Conservation (phyloP, 2,888 invertebrate species). For the Lomographa bimaculata region DNA sequence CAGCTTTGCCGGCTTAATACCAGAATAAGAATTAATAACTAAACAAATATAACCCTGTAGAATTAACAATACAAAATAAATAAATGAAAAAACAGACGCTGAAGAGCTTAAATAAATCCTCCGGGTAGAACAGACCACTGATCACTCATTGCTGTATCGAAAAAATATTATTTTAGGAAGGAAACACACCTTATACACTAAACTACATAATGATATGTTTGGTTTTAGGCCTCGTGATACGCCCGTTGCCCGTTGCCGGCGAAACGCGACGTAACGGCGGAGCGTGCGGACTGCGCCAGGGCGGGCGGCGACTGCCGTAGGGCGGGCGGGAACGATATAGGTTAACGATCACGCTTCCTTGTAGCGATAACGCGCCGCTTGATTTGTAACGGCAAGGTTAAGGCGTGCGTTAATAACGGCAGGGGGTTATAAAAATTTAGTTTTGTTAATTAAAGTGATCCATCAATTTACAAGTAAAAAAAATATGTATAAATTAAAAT, state of each 20-base stretch:
- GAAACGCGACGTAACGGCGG: slow-evolving; percentile 9
- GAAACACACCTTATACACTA: slow-evolving; percentile 32
- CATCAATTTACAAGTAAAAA: too few species aligned
- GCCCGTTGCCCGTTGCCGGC: slow-evolving; percentile 36
- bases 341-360: slow-evolving; percentile 71
- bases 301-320: slow-evolving; percentile 71
- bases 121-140: too few species aligned
- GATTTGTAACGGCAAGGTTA: slow-evolving; percentile 34
- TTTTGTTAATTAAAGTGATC: too few species aligned
- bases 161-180: too few species aligned
- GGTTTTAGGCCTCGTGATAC: slow-evolving; percentile 57
- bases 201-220: slow-evolving; percentile 69
- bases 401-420: slow-evolving; percentile 29
- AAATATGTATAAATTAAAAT: too few species aligned
- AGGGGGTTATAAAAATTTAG: neutral
- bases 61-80: slow-evolving; percentile 9
- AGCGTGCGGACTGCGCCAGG: slow-evolving; percentile 56
- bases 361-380: slow-evolving; percentile 50
- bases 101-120: slow-evolving; percentile 1
- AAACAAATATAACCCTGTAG: neutral
- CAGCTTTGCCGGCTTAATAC: neutral
- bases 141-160: slow-evolving; percentile 18
- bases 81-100: slow-evolving; percentile 7
- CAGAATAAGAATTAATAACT: neutral
- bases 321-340: slow-evolving; percentile 52